Evolutionary conservation across 2,113 vertebrate species (phyloP), one percentile per base, ranked within the genome.

Genomic region (Gavia stellata): DNA sequence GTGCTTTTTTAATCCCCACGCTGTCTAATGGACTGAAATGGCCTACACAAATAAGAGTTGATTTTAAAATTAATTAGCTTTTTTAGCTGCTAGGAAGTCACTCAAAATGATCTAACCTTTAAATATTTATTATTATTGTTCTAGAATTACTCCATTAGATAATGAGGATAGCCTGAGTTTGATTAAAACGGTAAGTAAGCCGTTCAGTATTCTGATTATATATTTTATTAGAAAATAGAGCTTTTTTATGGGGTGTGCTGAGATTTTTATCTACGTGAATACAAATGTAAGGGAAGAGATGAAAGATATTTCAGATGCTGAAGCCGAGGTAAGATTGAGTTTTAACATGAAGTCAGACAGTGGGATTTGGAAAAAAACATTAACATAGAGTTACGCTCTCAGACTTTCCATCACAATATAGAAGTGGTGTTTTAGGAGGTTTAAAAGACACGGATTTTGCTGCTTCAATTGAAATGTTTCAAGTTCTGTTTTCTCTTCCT

Each of bases 121-220:
- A 72, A 95, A 84, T 93, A 50, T 77, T 81, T 62, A 3, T 92
- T 12, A 8, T 95, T 95, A 7, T 85, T 93, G 56, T 87, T 97
- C 62, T 83, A 99, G 99, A 95, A 98, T 98, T 62, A 97, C 98
- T 93, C 98, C 98, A 6, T 97, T 99, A 73, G 98, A 98, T 74
- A 98, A 98, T 26, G 98, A 98, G 92, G 98, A 98, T 42, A 98
- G 98, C 94, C 97, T 98, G 55, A 98, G 98, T 87, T 93, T 98
- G 74, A 97, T 99, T 38, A 99, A 99, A 98, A 99, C 99, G 28
- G 99, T 99, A 97, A 99, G 99, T 97, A 95, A 90, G 47, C 23
- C 89, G 36, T 87, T 86, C n/a, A 26, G 14, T 72, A 13, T 53
- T 72, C 45, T 58, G 36, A 23, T 73, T 31, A 55, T 29, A 18